Conservation (phyloP, 2,888 invertebrate species). For the Sarcophaga variegata region DNA sequence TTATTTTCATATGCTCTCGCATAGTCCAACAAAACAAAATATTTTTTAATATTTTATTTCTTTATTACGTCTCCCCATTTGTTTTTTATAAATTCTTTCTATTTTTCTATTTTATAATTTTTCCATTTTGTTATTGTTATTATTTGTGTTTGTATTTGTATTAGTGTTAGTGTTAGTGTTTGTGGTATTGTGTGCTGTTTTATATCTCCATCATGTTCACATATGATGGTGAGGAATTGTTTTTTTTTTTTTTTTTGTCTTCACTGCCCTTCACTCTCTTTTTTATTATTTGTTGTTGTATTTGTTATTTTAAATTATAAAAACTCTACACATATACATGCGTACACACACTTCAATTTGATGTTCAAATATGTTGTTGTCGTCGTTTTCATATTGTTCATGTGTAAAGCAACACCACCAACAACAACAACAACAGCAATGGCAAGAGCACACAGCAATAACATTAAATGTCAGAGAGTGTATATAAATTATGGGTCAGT, state of each 20-base stretch:
- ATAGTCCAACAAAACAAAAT: neutral
- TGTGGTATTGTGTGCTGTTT: neutral
- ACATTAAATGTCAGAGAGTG: neutral
- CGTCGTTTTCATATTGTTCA: conserved; percentile 33
- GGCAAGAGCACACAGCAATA: neutral
- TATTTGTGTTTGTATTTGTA: neutral
- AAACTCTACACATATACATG: neutral
- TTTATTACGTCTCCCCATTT: neutral
- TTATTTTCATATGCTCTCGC: neutral
- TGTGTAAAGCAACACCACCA: conserved; percentile 15
- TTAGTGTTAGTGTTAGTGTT: neutral
- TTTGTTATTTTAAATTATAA: too few species aligned
- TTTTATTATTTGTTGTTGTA: neutral
- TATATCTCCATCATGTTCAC: neutral
- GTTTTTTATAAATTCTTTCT: too few species aligned
- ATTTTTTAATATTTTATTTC: neutral
- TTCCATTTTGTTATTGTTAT: too few species aligned
- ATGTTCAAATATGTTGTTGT: conserved; percentile 60
- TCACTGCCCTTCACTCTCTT: neutral
- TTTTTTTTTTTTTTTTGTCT: too few species aligned
- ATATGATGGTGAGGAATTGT: neutral
- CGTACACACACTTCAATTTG: conserved; percentile 47
- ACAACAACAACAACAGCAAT: neutral
- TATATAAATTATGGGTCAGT: neutral
- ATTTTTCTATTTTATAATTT: too few species aligned